Conservation (phyloP, 2,113 vertebrate species). For the Podiceps cristatus region DNA sequence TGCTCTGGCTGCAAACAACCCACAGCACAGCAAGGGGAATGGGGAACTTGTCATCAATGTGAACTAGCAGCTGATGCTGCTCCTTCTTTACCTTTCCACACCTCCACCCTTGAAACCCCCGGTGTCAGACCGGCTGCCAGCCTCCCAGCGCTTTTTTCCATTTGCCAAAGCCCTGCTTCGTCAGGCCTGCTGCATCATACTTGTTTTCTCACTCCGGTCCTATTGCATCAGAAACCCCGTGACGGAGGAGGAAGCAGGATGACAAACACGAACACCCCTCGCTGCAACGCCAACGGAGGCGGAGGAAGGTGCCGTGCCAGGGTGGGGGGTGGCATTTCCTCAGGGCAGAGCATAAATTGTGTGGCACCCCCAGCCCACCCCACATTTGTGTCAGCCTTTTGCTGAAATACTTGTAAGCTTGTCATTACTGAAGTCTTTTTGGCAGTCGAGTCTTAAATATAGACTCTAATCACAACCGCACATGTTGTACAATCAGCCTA, state of each 20-base stretch:
- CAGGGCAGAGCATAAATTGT: background rate
- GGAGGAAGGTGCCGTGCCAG: background rate
- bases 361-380: background rate
- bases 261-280: background rate
- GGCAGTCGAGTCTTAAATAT: conserved; percentile 48
- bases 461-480: conserved; percentile 55
- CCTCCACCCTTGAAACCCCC: background rate
- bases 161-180: background rate
- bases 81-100: background rate
- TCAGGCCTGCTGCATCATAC: background rate
- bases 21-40: background rate
- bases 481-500: conserved; percentile 16
- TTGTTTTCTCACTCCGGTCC: background rate
- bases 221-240: background rate
- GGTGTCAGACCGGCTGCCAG: background rate
- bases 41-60: background rate
- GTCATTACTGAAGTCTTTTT: conserved; percentile 22
- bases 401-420: conserved; percentile 11
- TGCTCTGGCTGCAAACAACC: background rate
- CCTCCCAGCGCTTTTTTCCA: background rate
- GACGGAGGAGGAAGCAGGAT: background rate
- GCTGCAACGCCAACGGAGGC: background rate
- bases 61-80: background rate
- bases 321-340: background rate
- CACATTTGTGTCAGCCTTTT: background rate